Base-by-base conservation (phyloP, 2,888 invertebrate genomes). In the Silvanus unidentatus region DNA sequence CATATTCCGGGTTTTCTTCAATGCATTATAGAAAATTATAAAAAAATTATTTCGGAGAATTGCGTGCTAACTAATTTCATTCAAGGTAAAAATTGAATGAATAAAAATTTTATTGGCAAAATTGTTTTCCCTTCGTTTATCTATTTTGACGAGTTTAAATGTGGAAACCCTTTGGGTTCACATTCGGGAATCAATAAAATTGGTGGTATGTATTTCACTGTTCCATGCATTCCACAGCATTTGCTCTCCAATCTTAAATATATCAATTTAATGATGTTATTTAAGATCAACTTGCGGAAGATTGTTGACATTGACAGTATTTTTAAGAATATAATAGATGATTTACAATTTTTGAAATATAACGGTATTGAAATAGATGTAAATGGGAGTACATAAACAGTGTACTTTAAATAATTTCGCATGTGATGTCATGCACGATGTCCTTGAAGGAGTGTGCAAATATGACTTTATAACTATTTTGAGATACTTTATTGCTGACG, bases 121-220 rank as follows among this genome's bases (percentile, higher is more conserved):
- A 13, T 39, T 9, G 44, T 40, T n/a, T 14, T 46, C 6, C 43
- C 43, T 9, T 27, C 39, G 6, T 46, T 36, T 27, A 12, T 44
- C 12, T 46, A 45, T 45, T 45, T 39, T 16, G 46, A 46, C 35
- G 46, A 46, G 10, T 44, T 46, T 16, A 43, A 46, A 43, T 44
- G 43, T 1, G 42, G 35, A 13, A 46, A 46, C 32, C 43, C 46
- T 14, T 27, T 46, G 13, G 46, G 43, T 34, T 44, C 39, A 8
- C 46, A 46, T 34, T 14, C 39, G 2, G 27, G 39, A 15, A 38
- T 39, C 9, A 16, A 46, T 34, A 46, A 46, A 39, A 15, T 46
- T 2, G 46, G 39, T 9, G 30, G 38, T 14, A 39, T 46, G 16
- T 46, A 46, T 14, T 43, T 32, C 39, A 35, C 9, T 6, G 39